These are phyloP conservation scores for Centropristis striata DNA, from an alignment of 2,113 vertebrate species.

Conservation along the genomic window DNA sequence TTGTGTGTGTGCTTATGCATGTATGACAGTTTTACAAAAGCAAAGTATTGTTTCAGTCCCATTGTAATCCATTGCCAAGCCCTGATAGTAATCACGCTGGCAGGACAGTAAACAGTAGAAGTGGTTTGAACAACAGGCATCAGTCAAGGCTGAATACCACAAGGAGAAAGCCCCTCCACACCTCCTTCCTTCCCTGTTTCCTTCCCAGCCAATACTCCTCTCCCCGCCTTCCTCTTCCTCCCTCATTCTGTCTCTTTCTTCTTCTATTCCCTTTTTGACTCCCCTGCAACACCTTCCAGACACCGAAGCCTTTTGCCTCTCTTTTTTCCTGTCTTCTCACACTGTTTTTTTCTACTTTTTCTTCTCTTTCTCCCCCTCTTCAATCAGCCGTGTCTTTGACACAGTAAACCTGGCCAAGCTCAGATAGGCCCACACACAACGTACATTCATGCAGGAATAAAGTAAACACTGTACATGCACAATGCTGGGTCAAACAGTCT, in stretches of 20 bases:
- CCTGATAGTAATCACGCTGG: slow-evolving; percentile 62
- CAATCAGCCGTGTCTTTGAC: slow-evolving; percentile 1
- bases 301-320: background rate
- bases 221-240: background rate
- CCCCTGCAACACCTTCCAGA: slow-evolving; percentile 26
- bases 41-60: slow-evolving; percentile 61
- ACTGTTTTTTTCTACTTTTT: background rate
- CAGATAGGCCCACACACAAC: slow-evolving; percentile 28
- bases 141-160: slow-evolving; percentile 52
- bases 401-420: slow-evolving; percentile 5
- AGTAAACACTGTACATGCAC: slow-evolving; percentile 22
- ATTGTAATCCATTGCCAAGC: slow-evolving; percentile 54
- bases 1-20: slow-evolving; percentile 49
- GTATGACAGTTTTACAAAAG: slow-evolving; percentile 64
- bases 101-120: slow-evolving; percentile 54
- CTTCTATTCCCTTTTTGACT: slow-evolving; percentile 2
- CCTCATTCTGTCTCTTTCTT: background rate
- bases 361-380: background rate
- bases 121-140: slow-evolving; percentile 69
- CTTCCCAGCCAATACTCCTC: slow-evolving; percentile 26
- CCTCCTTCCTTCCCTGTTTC: slow-evolving; percentile 25
- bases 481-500: slow-evolving; percentile 52
- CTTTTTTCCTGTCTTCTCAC: background rate
- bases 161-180: slow-evolving; percentile 58
- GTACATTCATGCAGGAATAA: slow-evolving; percentile 5